phyloP scores from a whole-genome alignment of 2,888 invertebrate genomes.

The Rhagonycha fulva region DNA sequence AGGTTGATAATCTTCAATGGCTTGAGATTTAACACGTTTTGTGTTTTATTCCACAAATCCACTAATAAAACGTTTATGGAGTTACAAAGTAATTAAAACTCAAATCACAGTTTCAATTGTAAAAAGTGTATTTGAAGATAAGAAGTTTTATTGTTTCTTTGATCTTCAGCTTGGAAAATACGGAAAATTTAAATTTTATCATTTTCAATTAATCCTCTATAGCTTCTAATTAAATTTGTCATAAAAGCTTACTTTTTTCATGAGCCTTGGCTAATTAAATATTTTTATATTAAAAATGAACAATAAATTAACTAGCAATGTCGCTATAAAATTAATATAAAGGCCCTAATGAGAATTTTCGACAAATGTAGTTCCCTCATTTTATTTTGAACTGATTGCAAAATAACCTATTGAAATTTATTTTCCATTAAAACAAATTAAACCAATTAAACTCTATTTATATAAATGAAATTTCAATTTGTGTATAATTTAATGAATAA shows the following conservation, averaged over 20 bases:
- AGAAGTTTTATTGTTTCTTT: not conserved
- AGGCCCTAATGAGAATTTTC: not conserved
- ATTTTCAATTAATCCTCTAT: not conserved
- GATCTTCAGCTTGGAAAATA: not conserved
- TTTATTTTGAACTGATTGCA: not conserved
- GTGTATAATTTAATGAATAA: not conserved
- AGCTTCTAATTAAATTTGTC: not conserved
- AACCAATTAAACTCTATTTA: not conserved
- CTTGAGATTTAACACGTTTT: constrained; percentile 26
- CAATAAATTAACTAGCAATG: not conserved
- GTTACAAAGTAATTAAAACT: constrained; percentile 1
- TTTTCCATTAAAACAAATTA: not conserved
- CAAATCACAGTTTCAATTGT: not conserved
- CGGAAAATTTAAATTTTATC: not conserved
- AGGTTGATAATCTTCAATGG: constrained; percentile 21
- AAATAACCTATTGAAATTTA: not conserved
- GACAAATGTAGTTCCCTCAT: not conserved
- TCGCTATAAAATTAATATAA: not conserved
- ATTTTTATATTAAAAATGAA: not conserved
- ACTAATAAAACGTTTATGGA: not conserved
- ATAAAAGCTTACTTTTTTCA: not conserved
- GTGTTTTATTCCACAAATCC: constrained; percentile 30
- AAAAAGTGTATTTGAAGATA: not conserved
- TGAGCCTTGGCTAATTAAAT: not conserved
- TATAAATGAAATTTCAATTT: not conserved